These are phyloP conservation scores for Venusia cambrica DNA, from an alignment of 2,888 invertebrate species.

Conservation along the genomic window DNA sequence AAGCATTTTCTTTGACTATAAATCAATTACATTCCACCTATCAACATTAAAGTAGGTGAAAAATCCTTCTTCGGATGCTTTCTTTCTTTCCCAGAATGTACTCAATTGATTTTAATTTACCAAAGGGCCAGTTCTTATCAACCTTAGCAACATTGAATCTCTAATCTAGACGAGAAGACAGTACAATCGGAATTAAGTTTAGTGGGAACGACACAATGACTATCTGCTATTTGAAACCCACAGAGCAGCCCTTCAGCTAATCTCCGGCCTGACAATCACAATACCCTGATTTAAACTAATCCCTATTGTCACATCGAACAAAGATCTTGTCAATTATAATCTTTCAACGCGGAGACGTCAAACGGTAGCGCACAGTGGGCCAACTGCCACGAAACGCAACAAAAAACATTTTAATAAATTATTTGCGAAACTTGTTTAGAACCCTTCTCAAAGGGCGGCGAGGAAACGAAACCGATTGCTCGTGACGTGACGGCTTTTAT, in stretches of 20 bases:
- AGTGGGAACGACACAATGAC: slow-evolving; percentile 57
- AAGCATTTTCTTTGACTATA: slow-evolving; percentile 12
- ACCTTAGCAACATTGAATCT: slow-evolving; percentile 39
- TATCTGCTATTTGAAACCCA: slow-evolving; percentile 56
- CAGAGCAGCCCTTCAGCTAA: slow-evolving; percentile 55
- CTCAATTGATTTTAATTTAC: slow-evolving; percentile 36
- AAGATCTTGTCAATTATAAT: slow-evolving; percentile 81
- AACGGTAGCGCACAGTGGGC: slow-evolving; percentile 69
- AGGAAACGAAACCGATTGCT: slow-evolving; percentile 77
- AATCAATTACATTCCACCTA: slow-evolving; percentile 10
- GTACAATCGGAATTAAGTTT: slow-evolving; percentile 58
- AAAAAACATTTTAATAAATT: slow-evolving; percentile 72
- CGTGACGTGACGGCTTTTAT: slow-evolving; percentile 77
- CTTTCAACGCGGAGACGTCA: slow-evolving; percentile 69
- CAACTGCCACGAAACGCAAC: slow-evolving; percentile 49
- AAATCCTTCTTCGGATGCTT: slow-evolving; percentile 24
- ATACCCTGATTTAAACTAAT: slow-evolving; percentile 64
- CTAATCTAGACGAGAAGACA: slow-evolving; percentile 54
- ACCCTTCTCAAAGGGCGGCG: slow-evolving; percentile 74
- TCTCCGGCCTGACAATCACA: slow-evolving; percentile 69
- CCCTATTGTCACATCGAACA: slow-evolving; percentile 71
- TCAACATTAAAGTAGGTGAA: slow-evolving; percentile 15
- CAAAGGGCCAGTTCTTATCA: slow-evolving; percentile 36
- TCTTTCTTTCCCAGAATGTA: slow-evolving; percentile 39
- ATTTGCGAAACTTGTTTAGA: slow-evolving; percentile 75